Conservation (phyloP, 2,113 vertebrate genomes). For the Cygnus atratus region DNA sequence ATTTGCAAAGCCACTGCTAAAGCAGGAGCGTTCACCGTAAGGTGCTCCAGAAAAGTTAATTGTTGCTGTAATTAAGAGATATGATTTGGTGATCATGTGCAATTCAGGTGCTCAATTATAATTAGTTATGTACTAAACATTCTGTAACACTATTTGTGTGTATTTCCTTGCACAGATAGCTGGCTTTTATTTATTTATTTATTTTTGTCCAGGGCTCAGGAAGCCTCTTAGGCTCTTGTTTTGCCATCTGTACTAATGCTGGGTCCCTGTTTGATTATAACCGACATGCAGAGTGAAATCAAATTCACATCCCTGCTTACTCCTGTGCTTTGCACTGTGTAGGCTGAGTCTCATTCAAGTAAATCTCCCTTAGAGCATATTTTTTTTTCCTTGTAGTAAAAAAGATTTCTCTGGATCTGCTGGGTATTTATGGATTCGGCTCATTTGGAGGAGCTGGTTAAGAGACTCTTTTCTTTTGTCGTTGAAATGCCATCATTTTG, state of each 20-base stretch:
- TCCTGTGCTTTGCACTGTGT: conserved; percentile 36
- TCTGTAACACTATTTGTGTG: not conserved
- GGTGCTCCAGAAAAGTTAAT: not conserved
- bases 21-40: not conserved
- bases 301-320: not conserved
- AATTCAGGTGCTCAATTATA: conserved; percentile 16
- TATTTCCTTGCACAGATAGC: not conserved
- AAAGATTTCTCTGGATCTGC: conserved; percentile 30
- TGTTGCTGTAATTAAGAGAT: not conserved
- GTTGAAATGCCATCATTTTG: conserved; percentile 38
- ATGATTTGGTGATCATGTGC: not conserved
- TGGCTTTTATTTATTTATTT: not conserved
- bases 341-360: conserved; percentile 19
- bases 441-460: conserved; percentile 4
- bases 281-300: not conserved
- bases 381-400: not conserved
- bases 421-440: not conserved
- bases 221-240: not conserved
- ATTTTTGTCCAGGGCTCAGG: not conserved
- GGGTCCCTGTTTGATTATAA: not conserved
- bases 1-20: not conserved
- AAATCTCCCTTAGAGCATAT: not conserved
- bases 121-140: not conserved
- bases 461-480: conserved; percentile 20
- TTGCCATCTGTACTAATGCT: not conserved